A percentile compares a stretch with the other conserved stretches of the same genome.
These are phyloP conservation scores for Bujurquina vittata DNA, from an alignment of 2,113 vertebrate species.

Conservation along the genomic window DNA sequence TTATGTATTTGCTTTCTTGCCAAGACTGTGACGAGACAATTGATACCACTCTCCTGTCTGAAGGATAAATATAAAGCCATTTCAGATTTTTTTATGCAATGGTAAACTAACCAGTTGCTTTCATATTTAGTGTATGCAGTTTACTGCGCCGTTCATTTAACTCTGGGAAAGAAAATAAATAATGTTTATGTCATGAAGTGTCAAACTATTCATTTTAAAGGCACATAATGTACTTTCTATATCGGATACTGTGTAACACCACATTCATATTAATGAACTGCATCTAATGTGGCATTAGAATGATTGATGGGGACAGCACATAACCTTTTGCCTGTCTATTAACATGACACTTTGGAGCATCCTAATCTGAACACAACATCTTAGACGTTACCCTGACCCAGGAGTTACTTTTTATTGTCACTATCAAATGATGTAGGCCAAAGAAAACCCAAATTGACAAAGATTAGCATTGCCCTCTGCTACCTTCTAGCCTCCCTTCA, in stretches of 20 bases:
- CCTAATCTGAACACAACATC: too few species aligned
- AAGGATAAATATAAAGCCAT: neutral
- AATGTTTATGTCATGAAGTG: neutral
- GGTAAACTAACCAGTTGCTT: neutral
- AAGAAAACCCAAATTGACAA: neutral
- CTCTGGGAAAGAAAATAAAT: neutral
- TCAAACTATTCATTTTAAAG: neutral
- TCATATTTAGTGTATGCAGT: neutral
- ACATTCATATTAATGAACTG: neutral
- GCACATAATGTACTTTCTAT: neutral
- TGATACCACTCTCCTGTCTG: neutral
- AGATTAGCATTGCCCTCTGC: constrained; percentile 3
- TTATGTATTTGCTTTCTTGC: neutral
- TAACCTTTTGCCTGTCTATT: neutral
- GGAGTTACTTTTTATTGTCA: neutral
- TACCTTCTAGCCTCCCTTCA: constrained; percentile 1
- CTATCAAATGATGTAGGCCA: accelerated
- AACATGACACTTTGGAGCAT: neutral
- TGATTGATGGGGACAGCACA: neutral
- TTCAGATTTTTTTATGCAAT: neutral
- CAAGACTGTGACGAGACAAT: neutral
- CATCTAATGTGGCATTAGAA: neutral
- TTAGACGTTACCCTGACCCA: neutral
- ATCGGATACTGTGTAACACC: neutral
- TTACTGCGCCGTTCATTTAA: neutral